Evolutionary conservation across 2,797 vertebrate species (phyloP).

Genomic region (Hafferia zeledoni): DNA sequence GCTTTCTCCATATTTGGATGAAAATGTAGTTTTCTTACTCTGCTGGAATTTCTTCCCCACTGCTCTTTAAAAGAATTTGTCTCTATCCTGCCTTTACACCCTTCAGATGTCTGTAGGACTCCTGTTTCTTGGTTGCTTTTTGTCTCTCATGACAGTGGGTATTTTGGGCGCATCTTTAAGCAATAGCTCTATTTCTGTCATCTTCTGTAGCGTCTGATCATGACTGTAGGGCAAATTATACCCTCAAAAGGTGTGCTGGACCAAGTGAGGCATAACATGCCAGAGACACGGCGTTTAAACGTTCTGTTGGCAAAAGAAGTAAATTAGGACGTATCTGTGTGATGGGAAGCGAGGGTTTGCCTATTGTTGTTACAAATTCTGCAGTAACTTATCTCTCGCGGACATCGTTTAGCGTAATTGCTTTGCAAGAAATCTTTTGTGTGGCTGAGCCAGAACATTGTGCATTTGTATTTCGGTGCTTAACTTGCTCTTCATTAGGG

Average conservation of each 20-base stretch:
- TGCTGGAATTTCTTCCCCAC: not conserved
- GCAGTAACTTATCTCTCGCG: not conserved
- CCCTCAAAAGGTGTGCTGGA: constrained; percentile 23
- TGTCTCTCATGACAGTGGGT: not conserved
- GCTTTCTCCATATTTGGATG: not conserved
- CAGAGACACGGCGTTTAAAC: not conserved
- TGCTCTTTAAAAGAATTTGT: not conserved
- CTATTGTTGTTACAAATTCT: not conserved
- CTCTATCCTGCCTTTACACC: not conserved
- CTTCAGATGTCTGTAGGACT: not conserved
- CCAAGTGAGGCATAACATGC: not conserved
- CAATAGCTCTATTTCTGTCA: not conserved
- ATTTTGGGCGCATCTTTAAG: constrained; percentile 17
- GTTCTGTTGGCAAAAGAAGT: not conserved
- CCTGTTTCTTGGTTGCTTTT: not conserved
- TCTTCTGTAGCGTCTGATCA: not conserved
- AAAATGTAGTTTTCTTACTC: not conserved
- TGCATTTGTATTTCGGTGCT: constrained; percentile 19
- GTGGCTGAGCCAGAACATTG: not conserved
- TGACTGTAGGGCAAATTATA: not conserved
- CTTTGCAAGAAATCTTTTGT: constrained; percentile 36
- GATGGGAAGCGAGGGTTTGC: not conserved
- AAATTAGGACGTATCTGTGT: not conserved
- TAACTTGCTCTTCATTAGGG: constrained; percentile 22
- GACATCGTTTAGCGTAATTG: not conserved